Percentiles rank a stretch among this genome's conserved stretches.
Evolutionary conservation across 2,113 vertebrate genomes (phyloP).

Genomic region (Monopterus albus): DNA sequence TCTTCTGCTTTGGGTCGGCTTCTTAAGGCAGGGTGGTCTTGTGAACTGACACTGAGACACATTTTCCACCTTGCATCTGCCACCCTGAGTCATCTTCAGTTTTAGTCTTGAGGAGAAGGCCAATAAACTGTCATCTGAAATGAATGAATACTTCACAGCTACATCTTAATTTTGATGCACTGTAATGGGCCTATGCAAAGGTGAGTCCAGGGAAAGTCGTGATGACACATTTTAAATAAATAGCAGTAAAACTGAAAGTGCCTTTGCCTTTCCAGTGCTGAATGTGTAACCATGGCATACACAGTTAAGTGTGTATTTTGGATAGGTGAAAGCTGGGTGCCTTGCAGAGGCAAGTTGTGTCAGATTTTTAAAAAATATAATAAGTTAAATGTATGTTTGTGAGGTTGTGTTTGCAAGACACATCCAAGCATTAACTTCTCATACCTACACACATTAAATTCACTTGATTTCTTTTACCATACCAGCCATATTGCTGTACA

Average conservation of each 20-base stretch:
- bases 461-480: neutral
- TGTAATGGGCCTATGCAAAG: neutral
- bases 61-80: neutral
- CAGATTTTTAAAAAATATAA: neutral
- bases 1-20: neutral
- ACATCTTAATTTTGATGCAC: neutral
- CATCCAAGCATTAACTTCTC: too few species aligned
- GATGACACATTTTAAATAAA: neutral
- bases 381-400: too few species aligned
- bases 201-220: neutral
- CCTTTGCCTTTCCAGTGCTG: neutral
- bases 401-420: neutral
- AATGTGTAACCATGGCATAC: neutral
- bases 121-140: conserved; percentile 16
- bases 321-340: too few species aligned
- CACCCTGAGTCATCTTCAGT: neutral
- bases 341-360: neutral
- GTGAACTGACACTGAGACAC: neutral
- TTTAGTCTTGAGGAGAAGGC: neutral
- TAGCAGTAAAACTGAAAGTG: neutral
- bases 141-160: neutral
- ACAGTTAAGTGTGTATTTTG: neutral
- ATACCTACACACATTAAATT: neutral
- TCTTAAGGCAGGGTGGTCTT: neutral
- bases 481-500: neutral